phyloP scores from a whole-genome alignment of 2,797 vertebrate species.

The Oceanodroma leucorhoa region DNA sequence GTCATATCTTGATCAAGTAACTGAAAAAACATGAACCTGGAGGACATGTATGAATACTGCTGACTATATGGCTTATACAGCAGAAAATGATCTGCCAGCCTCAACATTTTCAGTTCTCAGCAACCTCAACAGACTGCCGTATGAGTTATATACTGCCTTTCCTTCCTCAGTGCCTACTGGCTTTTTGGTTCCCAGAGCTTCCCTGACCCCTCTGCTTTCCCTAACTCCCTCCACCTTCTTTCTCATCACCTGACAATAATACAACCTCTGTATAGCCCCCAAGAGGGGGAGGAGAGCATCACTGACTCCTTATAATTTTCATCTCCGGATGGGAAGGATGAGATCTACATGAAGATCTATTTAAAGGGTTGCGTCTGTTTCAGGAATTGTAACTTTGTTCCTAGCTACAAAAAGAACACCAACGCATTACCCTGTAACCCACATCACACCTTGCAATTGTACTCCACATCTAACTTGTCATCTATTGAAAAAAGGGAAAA shows the following conservation, averaged over 20 bases:
- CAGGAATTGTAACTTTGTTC: conserved; percentile 40
- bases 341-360: conserved; percentile 35
- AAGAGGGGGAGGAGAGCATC: conserved; percentile 29
- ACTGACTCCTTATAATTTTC: conserved; percentile 52
- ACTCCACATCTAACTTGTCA: conserved; percentile 34
- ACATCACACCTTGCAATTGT: conserved; percentile 35
- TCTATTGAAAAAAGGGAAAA: not conserved
- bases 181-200: not conserved
- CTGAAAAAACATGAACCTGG: not conserved
- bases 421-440: conserved; percentile 43
- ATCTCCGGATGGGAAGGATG: conserved; percentile 30
- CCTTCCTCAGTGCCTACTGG: not conserved
- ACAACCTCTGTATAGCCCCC: not conserved
- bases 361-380: conserved; percentile 44
- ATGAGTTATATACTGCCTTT: not conserved
- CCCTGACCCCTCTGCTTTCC: not conserved
- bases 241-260: not conserved
- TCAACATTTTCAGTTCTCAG: not conserved
- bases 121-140: not conserved
- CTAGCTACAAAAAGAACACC: conserved; percentile 48
- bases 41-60: not conserved
- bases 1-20: not conserved
- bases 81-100: not conserved
- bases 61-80: not conserved
- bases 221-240: not conserved